These are phyloP conservation scores for Branchipolynoe longqiensis DNA, from an alignment of 2,888 invertebrate species.

Conservation along the genomic window DNA sequence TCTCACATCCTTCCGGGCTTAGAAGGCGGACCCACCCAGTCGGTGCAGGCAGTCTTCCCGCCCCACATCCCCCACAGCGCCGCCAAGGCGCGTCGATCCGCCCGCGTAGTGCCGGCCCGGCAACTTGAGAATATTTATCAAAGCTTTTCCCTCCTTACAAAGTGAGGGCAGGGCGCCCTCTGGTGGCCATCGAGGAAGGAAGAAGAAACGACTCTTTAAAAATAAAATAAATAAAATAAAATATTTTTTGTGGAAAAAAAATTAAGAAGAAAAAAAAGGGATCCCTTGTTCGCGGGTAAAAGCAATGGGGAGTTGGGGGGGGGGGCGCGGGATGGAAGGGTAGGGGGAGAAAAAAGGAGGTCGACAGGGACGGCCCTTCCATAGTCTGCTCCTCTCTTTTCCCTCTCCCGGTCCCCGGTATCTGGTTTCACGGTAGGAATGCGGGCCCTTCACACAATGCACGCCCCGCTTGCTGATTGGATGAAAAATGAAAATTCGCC, in stretches of 20 bases:
- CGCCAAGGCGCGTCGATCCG: neutral
- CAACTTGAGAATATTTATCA: neutral
- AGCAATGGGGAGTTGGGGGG: neutral
- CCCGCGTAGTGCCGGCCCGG: neutral
- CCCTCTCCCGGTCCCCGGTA: neutral
- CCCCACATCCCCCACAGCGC: neutral
- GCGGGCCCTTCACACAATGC: conserved; percentile 46
- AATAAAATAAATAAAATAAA: too few relatives aligned
- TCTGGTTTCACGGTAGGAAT: conserved; percentile 46
- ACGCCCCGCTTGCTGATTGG: conserved; percentile 43
- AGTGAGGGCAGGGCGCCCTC: too few relatives aligned
- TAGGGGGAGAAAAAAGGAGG: neutral
- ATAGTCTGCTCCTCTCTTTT: too few relatives aligned
- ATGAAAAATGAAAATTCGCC: conserved; percentile 56
- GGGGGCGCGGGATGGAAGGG: neutral
- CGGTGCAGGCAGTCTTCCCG: neutral
- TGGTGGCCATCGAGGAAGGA: conserved; percentile 31
- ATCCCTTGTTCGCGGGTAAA: neutral
- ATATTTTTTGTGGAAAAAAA: too few relatives aligned
- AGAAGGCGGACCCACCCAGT: too few relatives aligned
- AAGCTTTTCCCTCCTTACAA: neutral
- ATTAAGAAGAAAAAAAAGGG: neutral
- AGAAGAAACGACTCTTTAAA: conserved; percentile 36
- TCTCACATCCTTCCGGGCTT: too few relatives aligned
- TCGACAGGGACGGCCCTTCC: neutral